These are phyloP conservation scores for Trichonephila clavipes DNA, from an alignment of 1,140 invertebrate genomes.

Conservation along the genomic window DNA sequence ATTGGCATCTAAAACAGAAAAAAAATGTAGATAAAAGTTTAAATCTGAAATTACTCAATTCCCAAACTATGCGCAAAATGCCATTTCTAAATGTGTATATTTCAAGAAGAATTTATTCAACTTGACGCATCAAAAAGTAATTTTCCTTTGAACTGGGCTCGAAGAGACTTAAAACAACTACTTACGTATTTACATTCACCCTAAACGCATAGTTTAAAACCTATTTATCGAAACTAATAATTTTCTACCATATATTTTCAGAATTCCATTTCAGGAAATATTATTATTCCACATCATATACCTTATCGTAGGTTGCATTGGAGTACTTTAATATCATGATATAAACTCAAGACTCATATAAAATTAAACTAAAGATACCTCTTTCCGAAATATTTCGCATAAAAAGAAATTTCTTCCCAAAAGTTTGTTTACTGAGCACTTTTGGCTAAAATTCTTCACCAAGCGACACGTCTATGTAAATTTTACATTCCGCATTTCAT, in stretches of 20 bases:
- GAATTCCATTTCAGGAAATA: neutral
- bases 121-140: too few relatives aligned
- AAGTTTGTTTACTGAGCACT: conserved; percentile 65
- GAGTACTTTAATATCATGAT: conserved; percentile 15
- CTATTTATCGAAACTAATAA: neutral
- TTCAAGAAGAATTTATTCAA: too few relatives aligned
- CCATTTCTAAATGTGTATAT: too few relatives aligned
- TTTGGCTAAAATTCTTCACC: conserved; percentile 56
- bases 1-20: too few relatives aligned
- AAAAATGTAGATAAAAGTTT: too few relatives aligned
- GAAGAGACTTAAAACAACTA: too few relatives aligned
- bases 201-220: neutral
- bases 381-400: conserved; percentile 33
- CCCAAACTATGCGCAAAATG: too few relatives aligned
- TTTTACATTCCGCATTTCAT: conserved; percentile 74
- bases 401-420: conserved; percentile 45
- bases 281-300: conserved; percentile 36
- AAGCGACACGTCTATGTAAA: conserved; percentile 66
- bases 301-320: neutral
- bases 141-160: too few relatives aligned
- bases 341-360: neutral
- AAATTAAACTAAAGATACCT: conserved; percentile 31
- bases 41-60: too few relatives aligned
- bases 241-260: neutral
- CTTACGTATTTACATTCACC: neutral